Percentiles rank a stretch among this genome's conserved stretches.
Conservation (phyloP, 2,888 invertebrate species). For the Sialis lutaria region DNA sequence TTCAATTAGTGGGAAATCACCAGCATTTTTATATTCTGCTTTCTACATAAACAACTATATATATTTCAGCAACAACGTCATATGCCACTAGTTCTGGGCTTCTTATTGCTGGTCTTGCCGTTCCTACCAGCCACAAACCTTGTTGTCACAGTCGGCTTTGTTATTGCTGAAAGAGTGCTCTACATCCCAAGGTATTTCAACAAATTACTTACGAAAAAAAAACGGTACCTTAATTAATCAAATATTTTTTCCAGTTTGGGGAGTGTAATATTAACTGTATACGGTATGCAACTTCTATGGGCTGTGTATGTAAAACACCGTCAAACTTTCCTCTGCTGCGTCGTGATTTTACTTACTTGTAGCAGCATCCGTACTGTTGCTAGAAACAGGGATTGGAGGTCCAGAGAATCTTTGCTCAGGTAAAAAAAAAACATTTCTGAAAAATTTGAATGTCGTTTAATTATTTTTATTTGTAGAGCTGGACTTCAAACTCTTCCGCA, state of each 20-base stretch:
- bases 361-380: slow-evolving; percentile 48
- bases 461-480: slow-evolving; percentile 37
- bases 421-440: slow-evolving; percentile 20
- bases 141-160: slow-evolving; percentile 64
- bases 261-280: slow-evolving; percentile 56
- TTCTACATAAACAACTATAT: slow-evolving; percentile 6
- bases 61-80: slow-evolving; percentile 44
- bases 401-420: slow-evolving; percentile 60
- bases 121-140: slow-evolving; percentile 77
- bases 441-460: background rate
- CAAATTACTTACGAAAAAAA: background rate
- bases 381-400: slow-evolving; percentile 62
- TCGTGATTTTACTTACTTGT: slow-evolving; percentile 38
- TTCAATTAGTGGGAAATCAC: no score
- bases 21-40: no score
- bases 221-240: background rate
- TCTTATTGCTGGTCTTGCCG: slow-evolving; percentile 59
- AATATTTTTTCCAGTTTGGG: slow-evolving; percentile 47
- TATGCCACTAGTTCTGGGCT: slow-evolving; percentile 46
- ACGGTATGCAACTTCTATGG: slow-evolving; percentile 55
- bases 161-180: slow-evolving; percentile 72
- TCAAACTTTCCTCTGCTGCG: slow-evolving; percentile 30
- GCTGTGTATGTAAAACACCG: slow-evolving; percentile 28
- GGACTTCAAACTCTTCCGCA: slow-evolving; percentile 63
- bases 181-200: slow-evolving; percentile 64